Conservation (phyloP, 2,113 vertebrate species). For the Siphamia tubifer region DNA sequence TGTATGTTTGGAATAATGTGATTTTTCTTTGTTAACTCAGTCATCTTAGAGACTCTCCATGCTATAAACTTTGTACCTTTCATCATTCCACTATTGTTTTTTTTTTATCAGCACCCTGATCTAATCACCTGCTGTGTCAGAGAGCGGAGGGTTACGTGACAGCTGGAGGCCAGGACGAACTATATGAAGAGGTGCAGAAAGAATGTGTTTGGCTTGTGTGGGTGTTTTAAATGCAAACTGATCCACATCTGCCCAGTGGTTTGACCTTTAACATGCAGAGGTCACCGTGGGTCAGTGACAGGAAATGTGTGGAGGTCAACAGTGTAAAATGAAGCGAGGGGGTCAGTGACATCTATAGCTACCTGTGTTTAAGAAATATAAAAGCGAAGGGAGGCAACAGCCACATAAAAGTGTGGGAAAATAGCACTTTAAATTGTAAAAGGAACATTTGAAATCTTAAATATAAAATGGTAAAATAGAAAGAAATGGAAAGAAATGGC, state of each 20-base stretch:
- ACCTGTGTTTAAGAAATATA: neutral
- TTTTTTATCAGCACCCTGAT: slow-evolving; percentile 1
- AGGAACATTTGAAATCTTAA: no score
- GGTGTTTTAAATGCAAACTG: neutral
- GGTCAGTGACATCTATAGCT: neutral
- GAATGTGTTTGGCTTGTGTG: neutral
- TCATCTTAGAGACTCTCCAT: neutral
- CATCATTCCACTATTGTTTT: neutral
- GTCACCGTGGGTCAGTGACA: slow-evolving; percentile 25
- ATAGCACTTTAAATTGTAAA: neutral
- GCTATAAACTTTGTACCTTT: neutral
- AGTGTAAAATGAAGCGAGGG: neutral
- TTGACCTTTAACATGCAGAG: slow-evolving; percentile 40
- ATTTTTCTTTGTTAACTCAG: no score
- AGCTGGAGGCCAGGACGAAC: neutral
- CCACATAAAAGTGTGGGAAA: neutral
- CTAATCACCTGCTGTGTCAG: neutral
- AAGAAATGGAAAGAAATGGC: no score
- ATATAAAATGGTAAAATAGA: no score
- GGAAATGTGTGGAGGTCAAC: slow-evolving; percentile 27
- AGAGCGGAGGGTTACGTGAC: neutral
- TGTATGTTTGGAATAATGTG: no score
- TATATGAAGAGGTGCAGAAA: neutral
- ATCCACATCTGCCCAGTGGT: slow-evolving; percentile 25
- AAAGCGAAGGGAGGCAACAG: neutral